Conservation (phyloP, 1,140 invertebrate species). For the Uloborus diversus region DNA sequence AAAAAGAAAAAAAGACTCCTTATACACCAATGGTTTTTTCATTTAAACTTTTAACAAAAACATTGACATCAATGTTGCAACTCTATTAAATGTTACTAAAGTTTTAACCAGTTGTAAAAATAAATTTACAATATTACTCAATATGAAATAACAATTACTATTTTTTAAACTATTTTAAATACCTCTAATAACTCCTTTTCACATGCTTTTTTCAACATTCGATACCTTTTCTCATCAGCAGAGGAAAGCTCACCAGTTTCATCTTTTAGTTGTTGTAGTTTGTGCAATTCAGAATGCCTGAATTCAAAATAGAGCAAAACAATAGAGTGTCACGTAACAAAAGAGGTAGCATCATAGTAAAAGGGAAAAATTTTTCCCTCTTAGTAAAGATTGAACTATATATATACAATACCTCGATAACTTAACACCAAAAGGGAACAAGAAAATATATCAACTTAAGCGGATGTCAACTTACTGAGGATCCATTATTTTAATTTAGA, state of each 20-base stretch:
- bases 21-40: too few species aligned
- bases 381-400: not conserved
- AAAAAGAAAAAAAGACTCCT: too few species aligned
- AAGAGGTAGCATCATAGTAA: not conserved
- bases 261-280: constrained; percentile 96
- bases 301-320: constrained; percentile 51
- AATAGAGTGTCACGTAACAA: too few species aligned
- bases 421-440: too few species aligned
- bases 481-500: not conserved
- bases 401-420: not conserved
- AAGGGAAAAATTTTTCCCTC: not conserved
- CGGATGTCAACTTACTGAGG: too few species aligned
- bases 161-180: constrained; percentile 1
- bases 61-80: too few species aligned
- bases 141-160: too few species aligned
- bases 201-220: constrained; percentile 87
- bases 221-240: constrained; percentile 91
- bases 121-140: too few species aligned
- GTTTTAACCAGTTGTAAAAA: too few species aligned
- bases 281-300: constrained; percentile 81
- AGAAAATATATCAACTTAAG: too few species aligned
- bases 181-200: constrained; percentile 86
- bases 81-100: too few species aligned
- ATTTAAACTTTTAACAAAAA: too few species aligned
- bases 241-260: constrained; percentile 93